Evolutionary conservation across 2,797 vertebrate genomes (phyloP).

Genomic region (Alectoris magna): DNA sequence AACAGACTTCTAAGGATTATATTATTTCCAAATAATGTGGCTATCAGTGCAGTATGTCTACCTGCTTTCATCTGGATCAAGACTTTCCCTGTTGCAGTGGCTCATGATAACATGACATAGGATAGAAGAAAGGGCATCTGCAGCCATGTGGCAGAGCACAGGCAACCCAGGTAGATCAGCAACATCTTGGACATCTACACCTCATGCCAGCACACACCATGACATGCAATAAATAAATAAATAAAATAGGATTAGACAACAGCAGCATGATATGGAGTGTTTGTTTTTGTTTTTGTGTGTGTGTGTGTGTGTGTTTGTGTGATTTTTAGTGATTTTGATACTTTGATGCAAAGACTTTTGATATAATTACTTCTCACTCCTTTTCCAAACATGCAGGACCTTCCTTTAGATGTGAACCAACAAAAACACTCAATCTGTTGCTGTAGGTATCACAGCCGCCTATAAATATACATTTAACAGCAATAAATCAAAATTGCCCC

Average conservation of each 20-base stretch:
- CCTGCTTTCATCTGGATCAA: neutral
- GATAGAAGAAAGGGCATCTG: neutral
- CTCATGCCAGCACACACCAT: no score
- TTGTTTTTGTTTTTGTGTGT: neutral
- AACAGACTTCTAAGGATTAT: neutral
- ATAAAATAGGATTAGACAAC: neutral
- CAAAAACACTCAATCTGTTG: neutral
- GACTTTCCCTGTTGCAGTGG: no score
- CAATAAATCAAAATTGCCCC: neutral
- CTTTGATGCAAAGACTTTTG: neutral
- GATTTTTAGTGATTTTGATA: neutral
- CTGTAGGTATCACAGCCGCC: neutral
- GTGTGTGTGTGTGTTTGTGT: neutral
- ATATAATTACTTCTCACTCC: neutral
- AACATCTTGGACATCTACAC: neutral
- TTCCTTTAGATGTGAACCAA: neutral
- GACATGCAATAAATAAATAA: neutral
- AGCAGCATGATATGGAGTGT: neutral
- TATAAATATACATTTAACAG: neutral
- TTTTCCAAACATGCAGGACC: neutral
- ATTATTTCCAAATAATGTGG: neutral
- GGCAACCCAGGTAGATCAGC: neutral
- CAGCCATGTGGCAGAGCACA: neutral
- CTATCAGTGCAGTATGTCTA: neutral
- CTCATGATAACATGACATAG: neutral